Conservation (phyloP, 2,113 vertebrate species). For the Otis tarda region DNA sequence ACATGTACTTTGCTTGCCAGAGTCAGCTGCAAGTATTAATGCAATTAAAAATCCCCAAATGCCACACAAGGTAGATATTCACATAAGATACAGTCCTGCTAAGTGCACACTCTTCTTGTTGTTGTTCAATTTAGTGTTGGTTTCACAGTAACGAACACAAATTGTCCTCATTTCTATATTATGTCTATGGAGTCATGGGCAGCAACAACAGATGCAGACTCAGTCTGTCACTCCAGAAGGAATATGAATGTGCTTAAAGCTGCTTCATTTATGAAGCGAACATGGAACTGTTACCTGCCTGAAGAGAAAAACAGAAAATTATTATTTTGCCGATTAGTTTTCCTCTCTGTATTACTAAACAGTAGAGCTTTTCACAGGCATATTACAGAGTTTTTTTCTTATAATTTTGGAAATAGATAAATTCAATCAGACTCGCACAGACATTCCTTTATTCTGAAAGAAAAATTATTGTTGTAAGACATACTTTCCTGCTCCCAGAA, state of each 20-base stretch:
- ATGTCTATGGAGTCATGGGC: conserved; percentile 74
- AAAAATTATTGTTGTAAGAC: background rate
- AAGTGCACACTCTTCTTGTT: conserved; percentile 69
- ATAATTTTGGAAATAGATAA: background rate
- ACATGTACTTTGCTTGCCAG: conserved; percentile 25
- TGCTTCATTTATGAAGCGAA: conserved; percentile 84
- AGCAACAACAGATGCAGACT: conserved; percentile 79
- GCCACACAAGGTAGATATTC: conserved; percentile 49
- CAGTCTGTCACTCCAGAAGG: conserved; percentile 83
- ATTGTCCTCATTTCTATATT: conserved; percentile 70
- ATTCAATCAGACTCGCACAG: background rate
- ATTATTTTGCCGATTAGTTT: background rate
- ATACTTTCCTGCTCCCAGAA: background rate
- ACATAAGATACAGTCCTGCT: conserved; percentile 61
- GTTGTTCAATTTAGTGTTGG: conserved; percentile 69
- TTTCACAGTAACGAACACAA: conserved; percentile 74
- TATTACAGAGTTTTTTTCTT: background rate
- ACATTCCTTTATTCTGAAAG: background rate
- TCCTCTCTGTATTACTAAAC: background rate
- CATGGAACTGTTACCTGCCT: conserved; percentile 82
- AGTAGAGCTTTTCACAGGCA: background rate
- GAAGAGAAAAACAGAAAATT: conserved; percentile 18
- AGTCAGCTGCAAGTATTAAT: conserved; percentile 41
- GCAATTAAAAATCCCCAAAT: conserved; percentile 60
- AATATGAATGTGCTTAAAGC: conserved; percentile 80